phyloP scores from a whole-genome alignment of 2,797 vertebrate species.

The Lutjanus campechanus region DNA sequence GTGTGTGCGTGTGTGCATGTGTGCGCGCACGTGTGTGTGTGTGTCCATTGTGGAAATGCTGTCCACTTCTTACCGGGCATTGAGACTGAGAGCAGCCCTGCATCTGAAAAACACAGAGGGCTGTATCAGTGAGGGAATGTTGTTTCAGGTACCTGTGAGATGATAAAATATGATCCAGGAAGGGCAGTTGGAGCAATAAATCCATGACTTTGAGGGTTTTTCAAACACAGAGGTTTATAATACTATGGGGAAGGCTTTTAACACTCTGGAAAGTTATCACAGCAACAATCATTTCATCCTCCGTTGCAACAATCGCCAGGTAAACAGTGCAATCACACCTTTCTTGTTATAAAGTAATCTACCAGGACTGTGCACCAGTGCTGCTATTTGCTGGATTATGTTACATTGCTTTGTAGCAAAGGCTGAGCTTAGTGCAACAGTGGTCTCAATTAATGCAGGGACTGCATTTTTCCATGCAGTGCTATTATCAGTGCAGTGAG shows the following conservation, averaged over 20 bases:
- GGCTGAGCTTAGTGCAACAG: neutral
- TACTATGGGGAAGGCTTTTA: neutral
- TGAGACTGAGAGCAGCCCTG: neutral
- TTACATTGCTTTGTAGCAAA: neutral
- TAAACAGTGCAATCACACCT: neutral
- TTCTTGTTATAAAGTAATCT: neutral
- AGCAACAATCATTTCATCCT: neutral
- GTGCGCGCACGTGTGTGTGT: conserved; percentile 22
- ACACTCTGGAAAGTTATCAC: neutral
- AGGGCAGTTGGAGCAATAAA: neutral
- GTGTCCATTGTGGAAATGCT: conserved; percentile 16
- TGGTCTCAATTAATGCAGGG: neutral
- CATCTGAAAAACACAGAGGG: neutral
- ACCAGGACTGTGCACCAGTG: neutral
- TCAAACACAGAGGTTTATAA: neutral
- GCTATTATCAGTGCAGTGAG: neutral
- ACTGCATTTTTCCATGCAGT: neutral
- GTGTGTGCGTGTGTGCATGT: conserved; percentile 20
- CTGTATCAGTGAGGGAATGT: neutral
- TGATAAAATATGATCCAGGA: neutral
- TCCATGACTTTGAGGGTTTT: neutral
- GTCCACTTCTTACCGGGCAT: neutral
- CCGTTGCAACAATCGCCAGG: neutral
- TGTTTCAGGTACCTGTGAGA: neutral
- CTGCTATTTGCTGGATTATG: neutral